phyloP scores from a whole-genome alignment of 2,113 vertebrate genomes.

The Oncorhynchus keta region DNA sequence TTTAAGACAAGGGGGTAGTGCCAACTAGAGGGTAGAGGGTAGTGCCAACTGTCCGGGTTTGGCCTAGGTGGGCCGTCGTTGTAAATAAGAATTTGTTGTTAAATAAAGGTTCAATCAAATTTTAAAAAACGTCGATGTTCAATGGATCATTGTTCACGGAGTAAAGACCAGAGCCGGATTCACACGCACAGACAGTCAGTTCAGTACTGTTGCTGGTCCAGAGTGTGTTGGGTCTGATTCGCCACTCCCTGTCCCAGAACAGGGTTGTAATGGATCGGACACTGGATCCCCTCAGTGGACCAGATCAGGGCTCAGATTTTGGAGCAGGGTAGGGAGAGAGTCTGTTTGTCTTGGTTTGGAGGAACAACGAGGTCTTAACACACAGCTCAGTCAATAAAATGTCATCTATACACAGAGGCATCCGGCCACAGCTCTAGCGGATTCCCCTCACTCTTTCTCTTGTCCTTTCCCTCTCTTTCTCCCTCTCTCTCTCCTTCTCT shows the following conservation, averaged over 20 bases:
- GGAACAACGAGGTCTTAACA: constrained; percentile 45
- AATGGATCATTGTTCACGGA: too few relatives aligned
- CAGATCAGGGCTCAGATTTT: constrained; percentile 33
- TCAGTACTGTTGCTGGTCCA: not conserved
- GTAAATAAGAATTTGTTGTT: too few relatives aligned
- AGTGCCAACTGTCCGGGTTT: too few relatives aligned
- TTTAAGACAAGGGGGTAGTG: not conserved
- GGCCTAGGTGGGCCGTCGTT: too few relatives aligned
- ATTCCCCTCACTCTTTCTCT: constrained; percentile 17
- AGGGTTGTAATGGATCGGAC: constrained; percentile 51
- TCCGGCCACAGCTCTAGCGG: constrained; percentile 42
- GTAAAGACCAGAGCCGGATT: not conserved
- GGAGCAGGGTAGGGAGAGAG: constrained; percentile 15
- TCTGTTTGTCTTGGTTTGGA: constrained; percentile 65
- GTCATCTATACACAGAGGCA: constrained; percentile 45
- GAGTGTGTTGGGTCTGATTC: constrained; percentile 8
- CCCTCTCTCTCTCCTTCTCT: not conserved
- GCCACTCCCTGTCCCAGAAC: constrained; percentile 40
- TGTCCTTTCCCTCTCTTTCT: not conserved
- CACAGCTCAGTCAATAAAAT: constrained; percentile 52
- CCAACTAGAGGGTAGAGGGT: too few relatives aligned
- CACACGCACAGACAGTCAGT: not conserved
- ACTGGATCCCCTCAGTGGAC: constrained; percentile 49
- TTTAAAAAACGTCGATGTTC: too few relatives aligned
- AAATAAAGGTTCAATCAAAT: too few relatives aligned